These are phyloP conservation scores for Synanthedon tipuliformis DNA, from an alignment of 2,888 invertebrate species.

Conservation along the genomic window DNA sequence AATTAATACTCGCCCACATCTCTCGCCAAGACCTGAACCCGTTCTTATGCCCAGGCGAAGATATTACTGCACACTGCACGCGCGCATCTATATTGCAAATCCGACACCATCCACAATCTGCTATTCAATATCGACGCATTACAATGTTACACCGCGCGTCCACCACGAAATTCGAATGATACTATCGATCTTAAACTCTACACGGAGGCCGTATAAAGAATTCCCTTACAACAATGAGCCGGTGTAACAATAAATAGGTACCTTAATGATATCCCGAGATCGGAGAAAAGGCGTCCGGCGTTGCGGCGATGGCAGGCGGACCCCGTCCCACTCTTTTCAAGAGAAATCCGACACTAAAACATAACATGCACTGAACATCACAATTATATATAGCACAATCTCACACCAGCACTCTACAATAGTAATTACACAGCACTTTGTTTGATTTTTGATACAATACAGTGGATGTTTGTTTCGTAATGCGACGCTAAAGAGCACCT, in stretches of 20 bases:
- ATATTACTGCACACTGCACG: constrained; percentile 40
- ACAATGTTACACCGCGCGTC: constrained; percentile 24
- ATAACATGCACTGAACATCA: constrained; percentile 56
- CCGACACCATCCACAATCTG: constrained; percentile 46
- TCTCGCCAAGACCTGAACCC: constrained; percentile 34
- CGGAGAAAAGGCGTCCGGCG: constrained; percentile 62
- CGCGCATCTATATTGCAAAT: constrained; percentile 63
- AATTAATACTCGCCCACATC: constrained; percentile 58
- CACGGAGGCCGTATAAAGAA: constrained; percentile 58
- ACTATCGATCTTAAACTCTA: constrained; percentile 59
- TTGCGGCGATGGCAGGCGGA: constrained; percentile 47
- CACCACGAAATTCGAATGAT: constrained; percentile 33
- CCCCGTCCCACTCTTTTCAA: constrained; percentile 58
- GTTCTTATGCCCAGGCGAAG: constrained; percentile 25
- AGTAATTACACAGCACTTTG: constrained; percentile 58
- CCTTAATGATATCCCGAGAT: constrained; percentile 70
- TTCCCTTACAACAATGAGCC: constrained; percentile 66
- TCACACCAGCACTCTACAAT: constrained; percentile 52
- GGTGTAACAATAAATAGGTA: constrained; percentile 65
- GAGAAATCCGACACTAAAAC: constrained; percentile 57
- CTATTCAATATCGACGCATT: constrained; percentile 42
- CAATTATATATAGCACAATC: constrained; percentile 55
- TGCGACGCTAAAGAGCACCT: constrained; percentile 36
- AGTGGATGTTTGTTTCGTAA: constrained; percentile 61
- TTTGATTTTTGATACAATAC: constrained; percentile 49